Evolutionary conservation across 2,888 invertebrate genomes (phyloP).

Genomic region (Epirrhoe alternata): DNA sequence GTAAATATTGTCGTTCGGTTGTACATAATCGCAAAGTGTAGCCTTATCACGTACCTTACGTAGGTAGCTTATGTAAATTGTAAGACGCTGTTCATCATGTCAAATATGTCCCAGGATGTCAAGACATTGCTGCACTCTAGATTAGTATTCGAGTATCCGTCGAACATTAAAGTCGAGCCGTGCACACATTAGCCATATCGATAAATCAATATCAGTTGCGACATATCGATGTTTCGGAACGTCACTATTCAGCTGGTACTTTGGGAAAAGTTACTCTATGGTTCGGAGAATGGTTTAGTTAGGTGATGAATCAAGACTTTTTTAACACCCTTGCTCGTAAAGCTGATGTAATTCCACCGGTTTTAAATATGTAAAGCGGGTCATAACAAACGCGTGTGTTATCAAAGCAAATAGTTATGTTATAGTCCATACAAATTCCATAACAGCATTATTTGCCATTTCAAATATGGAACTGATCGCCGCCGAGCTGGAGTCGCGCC

Average conservation of each 20-base stretch:
- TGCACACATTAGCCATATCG: conserved; percentile 43
- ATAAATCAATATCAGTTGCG: conserved; percentile 47
- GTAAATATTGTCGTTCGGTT: conserved; percentile 32
- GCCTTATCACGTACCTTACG: conserved; percentile 48
- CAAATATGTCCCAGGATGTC: conserved; percentile 7
- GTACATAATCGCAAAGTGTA: conserved; percentile 34
- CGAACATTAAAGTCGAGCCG: conserved; percentile 25
- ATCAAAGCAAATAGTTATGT: too few species aligned
- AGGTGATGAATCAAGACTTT: not conserved
- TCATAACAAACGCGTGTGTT: too few species aligned
- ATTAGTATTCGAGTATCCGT: conserved; percentile 17
- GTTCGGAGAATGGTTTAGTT: not conserved
- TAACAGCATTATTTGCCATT: too few species aligned
- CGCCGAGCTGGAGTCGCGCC: too few species aligned
- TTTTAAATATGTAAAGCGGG: too few species aligned
- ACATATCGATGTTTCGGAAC: conserved; percentile 49
- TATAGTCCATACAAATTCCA: too few species aligned
- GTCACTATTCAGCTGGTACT: conserved; percentile 24
- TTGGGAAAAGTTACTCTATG: conserved; percentile 12
- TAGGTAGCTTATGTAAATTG: conserved; percentile 31
- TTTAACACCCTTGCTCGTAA: too few species aligned
- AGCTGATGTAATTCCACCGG: too few species aligned
- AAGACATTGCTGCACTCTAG: conserved; percentile 15
- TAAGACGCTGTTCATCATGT: conserved; percentile 24
- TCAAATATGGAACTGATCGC: too few species aligned